Evolutionary conservation across 2,113 vertebrate species (phyloP), one percentile per base, ranked within the genome.

Genomic region (Athene cunicularia): DNA sequence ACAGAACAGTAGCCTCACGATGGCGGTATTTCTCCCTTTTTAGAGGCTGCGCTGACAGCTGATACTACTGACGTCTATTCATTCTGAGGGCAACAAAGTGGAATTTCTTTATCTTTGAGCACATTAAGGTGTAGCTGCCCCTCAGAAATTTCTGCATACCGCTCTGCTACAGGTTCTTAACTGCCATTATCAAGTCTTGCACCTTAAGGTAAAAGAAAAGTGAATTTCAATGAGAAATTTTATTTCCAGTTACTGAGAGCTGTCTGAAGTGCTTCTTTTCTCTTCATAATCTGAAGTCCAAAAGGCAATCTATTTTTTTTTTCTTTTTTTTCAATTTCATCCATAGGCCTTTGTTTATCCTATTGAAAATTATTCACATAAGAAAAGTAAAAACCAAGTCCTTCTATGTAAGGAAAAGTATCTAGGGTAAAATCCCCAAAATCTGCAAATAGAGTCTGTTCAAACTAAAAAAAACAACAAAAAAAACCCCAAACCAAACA

Each of bases 11-110:
- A 41, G 28, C 83, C 94, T 97, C 83, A 35, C 82, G 94, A 66
- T 97, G 96, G 96, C 95, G 84, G 8, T 87, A 53, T 96, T 92
- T 92, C 53, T 64, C 71, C n/a, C 79, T 72, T 81, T 94, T 75
- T 39, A 14, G 72, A 82, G 27, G 3, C n/a, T 15, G 32, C 15
- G 16, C 33, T 50, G 68, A 11, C 67, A 19, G 41, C 47, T 28
- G 37, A 2, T 15, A 1, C 7, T 16, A 1, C 33, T 23, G 49
- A 24, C 16, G 12, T 7, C 2, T 15, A 8, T 5, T 68, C 33
- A 0, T 27, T 47, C 23, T 70, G 33, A n/a, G 23, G 18, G 50
- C 22, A 71, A 14, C 23, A 7, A 56, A 50, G 21, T 3, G 27
- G 27, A 59, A 83, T 63, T n/a, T 60, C 15, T 77, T 71, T 30